Base-by-base conservation (phyloP, 2,888 invertebrate species). In the Lymantria monacha region DNA sequence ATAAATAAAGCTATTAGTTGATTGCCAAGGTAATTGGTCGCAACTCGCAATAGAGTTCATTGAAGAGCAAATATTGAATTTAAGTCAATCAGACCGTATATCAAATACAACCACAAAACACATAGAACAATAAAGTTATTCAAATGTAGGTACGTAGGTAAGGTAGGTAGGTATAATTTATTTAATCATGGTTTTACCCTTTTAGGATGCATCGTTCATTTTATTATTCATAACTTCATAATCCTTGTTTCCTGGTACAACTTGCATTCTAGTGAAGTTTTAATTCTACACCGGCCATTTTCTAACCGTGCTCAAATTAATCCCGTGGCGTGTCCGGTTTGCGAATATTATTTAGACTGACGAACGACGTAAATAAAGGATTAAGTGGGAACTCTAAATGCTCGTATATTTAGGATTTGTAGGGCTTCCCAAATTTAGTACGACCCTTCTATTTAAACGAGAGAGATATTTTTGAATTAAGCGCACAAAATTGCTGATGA, bases 261-360 rank as follows among this genome's bases (percentile, higher is more conserved):
- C 79, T 70, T 78, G 74, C 72, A 72, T 57, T 70, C 66, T 57
- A 61, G 59, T 79, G 48, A 48, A 52, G 42, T 42, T 45, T 47
- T 13, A 30, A 44, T 49, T 64, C 60, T 70, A 77, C 77, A 14
- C 15, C 41, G 41, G 69, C 82, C 79, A 82, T 84, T 85, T 80
- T 82, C 77, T 76, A 78, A 79, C 65, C 76, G 72, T 76, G 79
- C 73, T 81, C 71, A 70, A 81, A 85, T 83, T 86, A 85, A 87
- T 87, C 84, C 83, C 58, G 76, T 62, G 79, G 79, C 79, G 67
- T 81, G 85, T 83, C 78, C 80, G 79, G 62, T 55, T 63, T 74
- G 71, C 63, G 75, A 76, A 81, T 81, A 86, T 86, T 84, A 86
- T 87, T 86, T 85, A 81, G 69, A 77, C 77, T 78, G 81, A 79